Conservation (phyloP, 1,140 invertebrate genomes). For the Lepidurus apus region DNA sequence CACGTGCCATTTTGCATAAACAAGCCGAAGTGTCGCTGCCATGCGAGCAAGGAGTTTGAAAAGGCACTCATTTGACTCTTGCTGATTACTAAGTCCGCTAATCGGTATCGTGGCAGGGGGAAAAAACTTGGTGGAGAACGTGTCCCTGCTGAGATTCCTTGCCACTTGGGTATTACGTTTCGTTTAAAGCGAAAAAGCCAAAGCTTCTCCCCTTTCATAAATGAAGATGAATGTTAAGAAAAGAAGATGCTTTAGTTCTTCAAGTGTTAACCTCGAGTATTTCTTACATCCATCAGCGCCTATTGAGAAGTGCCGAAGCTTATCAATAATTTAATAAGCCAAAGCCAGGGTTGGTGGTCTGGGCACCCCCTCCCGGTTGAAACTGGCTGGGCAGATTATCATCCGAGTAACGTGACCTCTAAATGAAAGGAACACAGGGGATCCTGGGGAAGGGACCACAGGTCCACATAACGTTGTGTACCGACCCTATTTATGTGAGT, state of each 20-base stretch:
- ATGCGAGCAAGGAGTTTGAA: background rate
- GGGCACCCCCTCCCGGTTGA: background rate
- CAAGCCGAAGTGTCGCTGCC: background rate
- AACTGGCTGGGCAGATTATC: background rate
- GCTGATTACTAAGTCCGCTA: background rate
- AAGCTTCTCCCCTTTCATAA: background rate
- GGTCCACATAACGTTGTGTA: background rate
- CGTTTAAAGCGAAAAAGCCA: background rate
- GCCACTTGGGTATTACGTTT: conserved; percentile 1
- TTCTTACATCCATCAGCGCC: conserved; percentile 1
- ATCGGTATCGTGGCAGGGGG: background rate
- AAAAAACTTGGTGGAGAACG: background rate
- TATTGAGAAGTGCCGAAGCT: background rate
- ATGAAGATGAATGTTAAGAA: background rate
- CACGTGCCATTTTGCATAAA: background rate
- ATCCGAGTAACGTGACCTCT: conserved; percentile 12
- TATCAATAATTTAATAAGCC: conserved; percentile 9
- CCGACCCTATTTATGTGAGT: conserved; percentile 1
- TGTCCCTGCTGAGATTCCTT: background rate
- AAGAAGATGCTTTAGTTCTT: background rate
- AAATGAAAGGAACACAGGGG: conserved; percentile 1
- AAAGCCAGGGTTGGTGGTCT: background rate
- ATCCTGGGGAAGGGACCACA: background rate
- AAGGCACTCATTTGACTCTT: background rate
- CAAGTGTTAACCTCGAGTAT: background rate